These are phyloP conservation scores for Limnephilus auricula DNA, from an alignment of 2,888 invertebrate species.

Conservation along the genomic window DNA sequence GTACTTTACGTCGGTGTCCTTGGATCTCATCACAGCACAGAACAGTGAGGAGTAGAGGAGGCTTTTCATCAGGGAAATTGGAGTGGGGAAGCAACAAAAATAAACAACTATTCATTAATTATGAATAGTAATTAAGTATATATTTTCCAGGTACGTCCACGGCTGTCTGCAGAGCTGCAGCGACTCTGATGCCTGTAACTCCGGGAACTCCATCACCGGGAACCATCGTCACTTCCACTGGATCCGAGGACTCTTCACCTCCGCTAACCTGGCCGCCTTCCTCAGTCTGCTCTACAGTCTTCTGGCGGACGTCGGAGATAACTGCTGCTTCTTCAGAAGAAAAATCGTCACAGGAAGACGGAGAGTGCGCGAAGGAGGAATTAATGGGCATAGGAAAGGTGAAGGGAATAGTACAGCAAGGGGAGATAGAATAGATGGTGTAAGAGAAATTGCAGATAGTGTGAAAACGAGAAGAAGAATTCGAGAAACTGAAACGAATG, in stretches of 20 bases:
- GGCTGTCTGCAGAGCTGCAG: constrained; percentile 97
- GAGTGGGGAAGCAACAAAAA: too few species aligned
- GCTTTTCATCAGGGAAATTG: too few species aligned
- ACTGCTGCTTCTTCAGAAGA: neutral
- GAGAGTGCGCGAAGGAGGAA: neutral
- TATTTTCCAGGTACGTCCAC: constrained; percentile 84
- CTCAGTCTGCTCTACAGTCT: neutral
- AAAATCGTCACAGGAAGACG: neutral
- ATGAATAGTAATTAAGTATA: neutral
- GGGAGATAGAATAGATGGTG: neutral
- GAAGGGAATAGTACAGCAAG: neutral
- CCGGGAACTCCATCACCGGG: constrained; percentile 60
- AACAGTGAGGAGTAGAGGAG: too few species aligned
- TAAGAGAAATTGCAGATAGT: neutral
- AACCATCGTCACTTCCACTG: neutral
- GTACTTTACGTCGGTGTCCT: too few species aligned
- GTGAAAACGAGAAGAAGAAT: neutral
- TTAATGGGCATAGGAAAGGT: neutral
- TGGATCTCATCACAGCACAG: too few species aligned
- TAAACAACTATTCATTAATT: neutral
- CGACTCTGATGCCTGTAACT: constrained; percentile 94
- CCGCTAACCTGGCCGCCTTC: neutral
- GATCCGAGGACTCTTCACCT: neutral
- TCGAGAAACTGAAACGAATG: neutral
- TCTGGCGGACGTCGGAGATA: neutral